Conservation (phyloP, 1,140 invertebrate species). For the Phocides pigmalion region DNA sequence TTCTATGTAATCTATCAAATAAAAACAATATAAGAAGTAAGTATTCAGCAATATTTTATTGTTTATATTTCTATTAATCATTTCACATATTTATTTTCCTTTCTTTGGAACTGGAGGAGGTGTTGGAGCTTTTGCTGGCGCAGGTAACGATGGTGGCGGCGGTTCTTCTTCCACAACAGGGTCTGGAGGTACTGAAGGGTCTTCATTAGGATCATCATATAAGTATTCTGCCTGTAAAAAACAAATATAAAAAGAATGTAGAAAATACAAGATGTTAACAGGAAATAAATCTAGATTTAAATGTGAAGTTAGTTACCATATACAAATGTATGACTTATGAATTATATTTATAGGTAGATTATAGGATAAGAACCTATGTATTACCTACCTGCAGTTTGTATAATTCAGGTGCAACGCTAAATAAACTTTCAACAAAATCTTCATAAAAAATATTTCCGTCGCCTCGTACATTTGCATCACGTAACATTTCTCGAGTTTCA, state of each 20-base stretch:
- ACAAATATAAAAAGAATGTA: no score
- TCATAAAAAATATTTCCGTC: constrained; percentile 72
- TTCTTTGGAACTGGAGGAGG: constrained; percentile 31
- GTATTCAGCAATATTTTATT: no score
- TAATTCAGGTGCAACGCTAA: constrained; percentile 67
- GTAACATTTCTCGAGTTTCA: constrained; percentile 62
- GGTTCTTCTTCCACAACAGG: constrained; percentile 31
- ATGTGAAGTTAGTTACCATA: no score
- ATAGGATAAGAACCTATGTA: no score
- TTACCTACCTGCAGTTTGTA: constrained; percentile 58
- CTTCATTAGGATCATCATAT: constrained; percentile 67
- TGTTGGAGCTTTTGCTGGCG: constrained; percentile 11
- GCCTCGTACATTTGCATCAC: constrained; percentile 72
- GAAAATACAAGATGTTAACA: no score
- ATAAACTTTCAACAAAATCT: constrained; percentile 70
- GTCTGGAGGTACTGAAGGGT: constrained; percentile 67
- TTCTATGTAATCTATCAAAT: no score
- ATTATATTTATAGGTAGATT: no score
- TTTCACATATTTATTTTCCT: constrained; percentile 12
- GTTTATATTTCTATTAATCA: constrained; percentile 10
- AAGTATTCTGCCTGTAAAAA: constrained; percentile 60
- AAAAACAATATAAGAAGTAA: no score
- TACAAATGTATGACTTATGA: no score
- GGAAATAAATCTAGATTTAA: no score
- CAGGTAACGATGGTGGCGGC: constrained; percentile 21